These are phyloP conservation scores for Leucoraja erinaceus DNA, from an alignment of 2,113 vertebrate genomes.

Conservation along the genomic window DNA sequence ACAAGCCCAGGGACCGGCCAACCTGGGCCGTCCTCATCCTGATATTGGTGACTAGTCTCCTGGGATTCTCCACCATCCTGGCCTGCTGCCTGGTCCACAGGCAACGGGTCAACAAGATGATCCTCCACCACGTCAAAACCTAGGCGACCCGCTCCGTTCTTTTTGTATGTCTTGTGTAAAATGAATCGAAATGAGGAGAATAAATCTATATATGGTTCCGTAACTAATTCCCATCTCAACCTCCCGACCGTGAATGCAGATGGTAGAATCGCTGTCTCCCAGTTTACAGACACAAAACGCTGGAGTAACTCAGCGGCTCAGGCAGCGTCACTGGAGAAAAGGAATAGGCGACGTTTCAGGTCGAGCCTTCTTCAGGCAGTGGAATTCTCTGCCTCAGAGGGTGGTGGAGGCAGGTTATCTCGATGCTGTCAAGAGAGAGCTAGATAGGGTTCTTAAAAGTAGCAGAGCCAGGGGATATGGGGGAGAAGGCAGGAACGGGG, in stretches of 20 bases:
- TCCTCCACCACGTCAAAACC: slow-evolving; percentile 31
- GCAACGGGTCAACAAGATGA: not conserved
- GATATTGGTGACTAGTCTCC: not conserved
- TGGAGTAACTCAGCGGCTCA: no score
- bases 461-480: no score
- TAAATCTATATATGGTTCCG: slow-evolving; percentile 9
- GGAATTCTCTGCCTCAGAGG: no score
- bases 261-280: no score
- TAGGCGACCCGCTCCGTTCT: not conserved
- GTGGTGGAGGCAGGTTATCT: no score
- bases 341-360: no score
- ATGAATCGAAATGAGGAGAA: not conserved
- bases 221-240: not conserved
- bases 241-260: not conserved
- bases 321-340: no score
- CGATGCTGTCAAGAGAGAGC: no score
- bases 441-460: no score
- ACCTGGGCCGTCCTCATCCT: not conserved
- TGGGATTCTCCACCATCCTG: not conserved
- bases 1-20: not conserved
- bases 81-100: not conserved
- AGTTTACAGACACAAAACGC: no score
- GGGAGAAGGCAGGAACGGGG: no score
- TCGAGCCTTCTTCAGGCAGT: no score
- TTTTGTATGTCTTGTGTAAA: not conserved